These are phyloP conservation scores for Drosophila watanabei DNA, from an alignment of 1,140 invertebrate species.

Conservation along the genomic window DNA sequence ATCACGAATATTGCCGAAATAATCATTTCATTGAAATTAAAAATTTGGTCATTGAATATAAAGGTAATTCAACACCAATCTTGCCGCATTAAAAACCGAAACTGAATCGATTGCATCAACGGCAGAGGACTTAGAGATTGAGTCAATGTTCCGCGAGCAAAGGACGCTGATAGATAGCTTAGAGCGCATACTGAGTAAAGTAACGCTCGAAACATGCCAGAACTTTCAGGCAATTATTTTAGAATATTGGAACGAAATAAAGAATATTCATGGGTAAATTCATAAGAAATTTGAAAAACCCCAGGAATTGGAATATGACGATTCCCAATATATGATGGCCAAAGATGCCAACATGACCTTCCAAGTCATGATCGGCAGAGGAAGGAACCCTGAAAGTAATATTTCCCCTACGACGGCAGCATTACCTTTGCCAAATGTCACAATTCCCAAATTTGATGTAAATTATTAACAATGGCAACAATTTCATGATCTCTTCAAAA, in stretches of 20 bases:
- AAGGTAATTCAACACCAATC: not conserved
- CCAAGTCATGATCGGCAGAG: not conserved
- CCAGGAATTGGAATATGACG: not conserved
- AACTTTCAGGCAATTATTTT: not conserved
- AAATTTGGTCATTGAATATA: not conserved
- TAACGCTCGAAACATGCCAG: too few species aligned
- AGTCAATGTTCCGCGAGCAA: not conserved
- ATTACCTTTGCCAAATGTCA: not conserved
- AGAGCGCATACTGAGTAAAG: not conserved
- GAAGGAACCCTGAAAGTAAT: not conserved
- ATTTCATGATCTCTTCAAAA: not conserved
- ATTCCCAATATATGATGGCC: not conserved
- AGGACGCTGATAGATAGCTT: not conserved
- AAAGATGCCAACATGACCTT: not conserved
- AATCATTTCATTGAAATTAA: not conserved
- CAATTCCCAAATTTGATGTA: not conserved
- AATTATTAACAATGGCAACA: slow-evolving; percentile 1
- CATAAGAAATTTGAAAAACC: not conserved
- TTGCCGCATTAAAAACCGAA: not conserved
- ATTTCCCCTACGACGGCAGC: not conserved
- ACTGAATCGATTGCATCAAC: not conserved
- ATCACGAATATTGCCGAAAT: not conserved
- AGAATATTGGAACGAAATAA: not conserved
- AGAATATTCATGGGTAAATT: not conserved
- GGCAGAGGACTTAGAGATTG: not conserved